Percentiles rank a stretch among this genome's conserved stretches.
phyloP scores from a whole-genome alignment of 2,113 vertebrate genomes.

The Microtus ochrogaster region DNA sequence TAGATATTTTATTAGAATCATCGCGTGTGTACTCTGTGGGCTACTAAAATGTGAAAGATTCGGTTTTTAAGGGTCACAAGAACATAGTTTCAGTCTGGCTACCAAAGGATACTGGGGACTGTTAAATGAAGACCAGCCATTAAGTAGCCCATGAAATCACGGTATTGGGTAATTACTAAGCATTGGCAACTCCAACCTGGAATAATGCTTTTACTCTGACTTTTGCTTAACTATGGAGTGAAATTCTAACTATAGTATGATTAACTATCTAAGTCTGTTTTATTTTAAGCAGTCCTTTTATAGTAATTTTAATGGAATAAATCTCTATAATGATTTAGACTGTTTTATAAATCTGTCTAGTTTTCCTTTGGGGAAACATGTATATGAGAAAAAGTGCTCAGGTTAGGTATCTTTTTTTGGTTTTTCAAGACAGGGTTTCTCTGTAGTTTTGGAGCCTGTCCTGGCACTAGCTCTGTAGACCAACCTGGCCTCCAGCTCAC shows the following conservation, averaged over 20 bases:
- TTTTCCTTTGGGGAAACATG: not conserved
- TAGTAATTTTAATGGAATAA: not conserved
- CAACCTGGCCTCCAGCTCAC: too few relatives aligned
- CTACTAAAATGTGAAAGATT: conserved; percentile 13
- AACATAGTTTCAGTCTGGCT: not conserved
- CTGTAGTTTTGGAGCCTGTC: too few relatives aligned
- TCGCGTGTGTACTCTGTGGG: conserved; percentile 33
- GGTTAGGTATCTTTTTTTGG: not conserved
- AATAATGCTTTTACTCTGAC: not conserved
- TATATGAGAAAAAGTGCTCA: not conserved
- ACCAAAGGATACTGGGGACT: conserved; percentile 46
- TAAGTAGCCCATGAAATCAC: conserved; percentile 59
- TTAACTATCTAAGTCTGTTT: too few relatives aligned
- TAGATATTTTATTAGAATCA: conserved; percentile 58
- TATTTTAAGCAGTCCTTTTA: conserved; percentile 5
- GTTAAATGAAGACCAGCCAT: conserved; percentile 62
- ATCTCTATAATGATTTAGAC: not conserved
- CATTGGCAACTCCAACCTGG: conserved; percentile 3
- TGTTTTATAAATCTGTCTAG: not conserved
- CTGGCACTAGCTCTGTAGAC: too few relatives aligned
- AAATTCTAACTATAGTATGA: too few relatives aligned
- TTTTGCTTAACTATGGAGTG: too few relatives aligned
- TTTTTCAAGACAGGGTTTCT: too few relatives aligned
- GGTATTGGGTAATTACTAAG: conserved; percentile 49
- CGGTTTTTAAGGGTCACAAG: not conserved